These are phyloP conservation scores for Grammomys surdaster DNA, from an alignment of 2,113 vertebrate genomes.

Conservation along the genomic window DNA sequence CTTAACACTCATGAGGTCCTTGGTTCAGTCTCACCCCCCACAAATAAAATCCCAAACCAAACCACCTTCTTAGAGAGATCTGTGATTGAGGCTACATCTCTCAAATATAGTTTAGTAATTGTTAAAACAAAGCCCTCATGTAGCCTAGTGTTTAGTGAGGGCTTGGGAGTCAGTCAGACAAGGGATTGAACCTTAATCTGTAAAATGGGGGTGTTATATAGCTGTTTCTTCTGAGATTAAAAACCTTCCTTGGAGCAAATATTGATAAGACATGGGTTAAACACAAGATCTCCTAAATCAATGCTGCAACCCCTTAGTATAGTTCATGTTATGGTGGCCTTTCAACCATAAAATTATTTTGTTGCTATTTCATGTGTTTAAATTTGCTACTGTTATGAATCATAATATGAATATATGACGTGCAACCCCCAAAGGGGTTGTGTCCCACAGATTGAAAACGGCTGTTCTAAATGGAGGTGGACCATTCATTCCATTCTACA, in stretches of 20 bases:
- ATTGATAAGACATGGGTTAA: no score
- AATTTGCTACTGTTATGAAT: background rate
- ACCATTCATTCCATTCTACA: background rate
- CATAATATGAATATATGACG: background rate
- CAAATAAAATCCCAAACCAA: background rate
- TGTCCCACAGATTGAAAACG: background rate
- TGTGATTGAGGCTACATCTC: background rate
- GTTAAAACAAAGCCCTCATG: background rate
- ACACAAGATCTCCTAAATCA: background rate
- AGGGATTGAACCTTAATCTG: background rate
- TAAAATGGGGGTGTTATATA: background rate
- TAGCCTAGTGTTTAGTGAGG: background rate
- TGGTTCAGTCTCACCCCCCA: background rate
- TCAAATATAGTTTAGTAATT: background rate
- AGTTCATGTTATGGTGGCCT: background rate
- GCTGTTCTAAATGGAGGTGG: no score
- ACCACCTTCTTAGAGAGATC: background rate
- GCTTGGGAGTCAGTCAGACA: background rate
- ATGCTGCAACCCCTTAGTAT: background rate
- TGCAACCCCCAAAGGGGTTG: background rate
- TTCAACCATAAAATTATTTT: background rate
- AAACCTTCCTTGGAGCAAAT: background rate
- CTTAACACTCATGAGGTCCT: background rate
- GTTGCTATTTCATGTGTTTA: background rate
- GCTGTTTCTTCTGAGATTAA: background rate